These are phyloP conservation scores for Thalassoma bifasciatum DNA, from an alignment of 2,113 vertebrate genomes.

Conservation along the genomic window DNA sequence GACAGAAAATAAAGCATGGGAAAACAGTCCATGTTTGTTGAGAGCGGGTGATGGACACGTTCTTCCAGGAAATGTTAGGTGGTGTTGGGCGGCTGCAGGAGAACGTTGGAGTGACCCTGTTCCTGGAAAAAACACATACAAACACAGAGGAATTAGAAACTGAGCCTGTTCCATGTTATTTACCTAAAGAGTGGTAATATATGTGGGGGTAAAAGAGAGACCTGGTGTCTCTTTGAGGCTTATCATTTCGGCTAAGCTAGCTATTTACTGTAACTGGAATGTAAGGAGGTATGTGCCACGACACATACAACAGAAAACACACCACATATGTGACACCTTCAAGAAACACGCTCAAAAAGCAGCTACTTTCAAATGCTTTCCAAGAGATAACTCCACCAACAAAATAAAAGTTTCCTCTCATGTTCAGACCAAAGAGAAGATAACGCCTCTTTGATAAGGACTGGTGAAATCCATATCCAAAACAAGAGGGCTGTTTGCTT, in stretches of 20 bases:
- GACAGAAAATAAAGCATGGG: slow-evolving; percentile 98
- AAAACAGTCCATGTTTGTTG: slow-evolving; percentile 99
- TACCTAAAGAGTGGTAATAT: slow-evolving; percentile 11
- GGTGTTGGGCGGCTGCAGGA: slow-evolving; percentile 83
- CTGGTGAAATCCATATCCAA: slow-evolving; percentile 41
- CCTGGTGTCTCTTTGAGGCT: slow-evolving; percentile 70
- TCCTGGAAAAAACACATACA: slow-evolving; percentile 82
- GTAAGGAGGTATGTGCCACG: slow-evolving; percentile 73
- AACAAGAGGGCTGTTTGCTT: slow-evolving; percentile 36
- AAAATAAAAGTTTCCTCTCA: slow-evolving; percentile 3
- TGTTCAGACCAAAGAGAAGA: slow-evolving; percentile 38
- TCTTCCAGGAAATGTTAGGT: slow-evolving; percentile 89
- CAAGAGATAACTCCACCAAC: background rate
- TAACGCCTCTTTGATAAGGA: slow-evolving; percentile 39
- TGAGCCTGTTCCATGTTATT: slow-evolving; percentile 24
- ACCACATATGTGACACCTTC: slow-evolving; percentile 1
- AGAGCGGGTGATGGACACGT: slow-evolving; percentile 88
- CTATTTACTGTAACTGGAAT: slow-evolving; percentile 79
- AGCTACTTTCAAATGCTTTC: background rate
- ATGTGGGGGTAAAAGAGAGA: slow-evolving; percentile 36
- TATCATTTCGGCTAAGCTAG: slow-evolving; percentile 77
- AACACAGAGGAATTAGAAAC: slow-evolving; percentile 60
- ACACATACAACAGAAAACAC: slow-evolving; percentile 47
- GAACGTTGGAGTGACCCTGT: slow-evolving; percentile 81
- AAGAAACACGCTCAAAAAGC: slow-evolving; percentile 13